phyloP scores from a whole-genome alignment of 2,113 vertebrate genomes.

The Miniopterus natalensis region DNA sequence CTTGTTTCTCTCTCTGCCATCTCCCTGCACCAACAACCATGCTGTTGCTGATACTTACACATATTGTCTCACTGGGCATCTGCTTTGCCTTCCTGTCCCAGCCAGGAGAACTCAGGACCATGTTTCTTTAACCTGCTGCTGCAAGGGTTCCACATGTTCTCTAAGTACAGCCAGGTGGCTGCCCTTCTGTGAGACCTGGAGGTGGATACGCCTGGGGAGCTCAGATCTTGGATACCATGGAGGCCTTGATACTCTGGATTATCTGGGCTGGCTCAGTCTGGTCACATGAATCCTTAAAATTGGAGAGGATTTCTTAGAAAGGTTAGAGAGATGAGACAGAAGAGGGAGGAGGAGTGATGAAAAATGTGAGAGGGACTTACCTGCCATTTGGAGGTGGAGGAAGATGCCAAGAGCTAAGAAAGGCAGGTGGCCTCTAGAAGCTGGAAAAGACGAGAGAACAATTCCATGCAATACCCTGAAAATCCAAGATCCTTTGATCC shows the following conservation, averaged over 20 bases:
- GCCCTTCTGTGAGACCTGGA: not conserved
- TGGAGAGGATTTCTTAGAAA: not conserved
- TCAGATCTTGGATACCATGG: not conserved
- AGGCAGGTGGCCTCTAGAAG: not conserved
- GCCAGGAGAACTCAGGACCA: not conserved
- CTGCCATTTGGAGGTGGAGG: not conserved
- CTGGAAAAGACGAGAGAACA: not conserved
- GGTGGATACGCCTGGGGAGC: accelerated
- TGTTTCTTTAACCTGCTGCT: not conserved
- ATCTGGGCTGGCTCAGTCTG: not conserved
- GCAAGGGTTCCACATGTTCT: not conserved
- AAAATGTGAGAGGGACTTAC: accelerated
- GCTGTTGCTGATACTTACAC: not conserved
- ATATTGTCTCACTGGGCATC: accelerated
- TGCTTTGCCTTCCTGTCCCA: not conserved
- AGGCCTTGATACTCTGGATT: not conserved
- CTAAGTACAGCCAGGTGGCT: not conserved
- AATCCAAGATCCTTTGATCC: not conserved
- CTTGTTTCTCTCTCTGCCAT: not conserved
- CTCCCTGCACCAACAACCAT: not conserved
- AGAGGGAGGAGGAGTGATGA: not conserved
- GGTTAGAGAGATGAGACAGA: not conserved
- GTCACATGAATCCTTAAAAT: not conserved
- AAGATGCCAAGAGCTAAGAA: accelerated
- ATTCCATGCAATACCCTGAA: not conserved